Evolutionary conservation across 1,140 invertebrate genomes (phyloP).

Genomic region (Drosophila lacertosa): DNA sequence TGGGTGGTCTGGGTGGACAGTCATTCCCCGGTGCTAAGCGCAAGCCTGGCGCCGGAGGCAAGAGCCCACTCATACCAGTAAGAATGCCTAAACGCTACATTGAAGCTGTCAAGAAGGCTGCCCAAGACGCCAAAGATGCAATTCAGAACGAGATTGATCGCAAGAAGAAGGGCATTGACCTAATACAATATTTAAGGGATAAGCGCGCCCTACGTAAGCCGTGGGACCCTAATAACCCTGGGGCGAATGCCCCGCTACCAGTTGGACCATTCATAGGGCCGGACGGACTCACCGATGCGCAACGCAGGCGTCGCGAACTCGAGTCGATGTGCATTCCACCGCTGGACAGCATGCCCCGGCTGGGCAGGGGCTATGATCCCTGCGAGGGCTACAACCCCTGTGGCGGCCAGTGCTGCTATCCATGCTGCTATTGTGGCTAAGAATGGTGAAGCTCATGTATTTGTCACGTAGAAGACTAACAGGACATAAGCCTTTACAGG

Average conservation of each 20-base stretch:
- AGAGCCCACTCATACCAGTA: slow-evolving; percentile 26
- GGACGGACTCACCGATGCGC: slow-evolving; percentile 34
- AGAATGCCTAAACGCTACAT: slow-evolving; percentile 8
- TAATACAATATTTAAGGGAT: slow-evolving; percentile 25
- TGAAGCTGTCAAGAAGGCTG: slow-evolving; percentile 3
- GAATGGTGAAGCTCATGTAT: not conserved
- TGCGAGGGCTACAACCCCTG: slow-evolving; percentile 29
- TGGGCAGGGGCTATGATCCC: slow-evolving; percentile 30
- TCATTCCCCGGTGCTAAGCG: slow-evolving; percentile 19
- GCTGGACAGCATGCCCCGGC: slow-evolving; percentile 20
- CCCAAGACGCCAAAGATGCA: slow-evolving; percentile 9
- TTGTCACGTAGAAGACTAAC: too few relatives aligned
- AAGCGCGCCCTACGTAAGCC: slow-evolving; percentile 8
- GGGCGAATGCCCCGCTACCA: not conserved
- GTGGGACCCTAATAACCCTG: slow-evolving; percentile 35
- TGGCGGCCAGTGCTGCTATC: slow-evolving; percentile 9
- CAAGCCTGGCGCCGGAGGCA: not conserved
- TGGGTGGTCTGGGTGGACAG: slow-evolving; percentile 6
- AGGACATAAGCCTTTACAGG: too few relatives aligned
- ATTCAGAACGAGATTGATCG: not conserved
- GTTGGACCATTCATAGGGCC: not conserved
- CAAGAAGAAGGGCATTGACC: slow-evolving; percentile 28
- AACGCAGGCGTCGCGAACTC: slow-evolving; percentile 18
- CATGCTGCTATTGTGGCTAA: slow-evolving; percentile 16
- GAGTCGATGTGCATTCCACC: slow-evolving; percentile 17